These are phyloP conservation scores for Onychostoma macrolepis DNA, from an alignment of 2,113 vertebrate species.

Conservation along the genomic window DNA sequence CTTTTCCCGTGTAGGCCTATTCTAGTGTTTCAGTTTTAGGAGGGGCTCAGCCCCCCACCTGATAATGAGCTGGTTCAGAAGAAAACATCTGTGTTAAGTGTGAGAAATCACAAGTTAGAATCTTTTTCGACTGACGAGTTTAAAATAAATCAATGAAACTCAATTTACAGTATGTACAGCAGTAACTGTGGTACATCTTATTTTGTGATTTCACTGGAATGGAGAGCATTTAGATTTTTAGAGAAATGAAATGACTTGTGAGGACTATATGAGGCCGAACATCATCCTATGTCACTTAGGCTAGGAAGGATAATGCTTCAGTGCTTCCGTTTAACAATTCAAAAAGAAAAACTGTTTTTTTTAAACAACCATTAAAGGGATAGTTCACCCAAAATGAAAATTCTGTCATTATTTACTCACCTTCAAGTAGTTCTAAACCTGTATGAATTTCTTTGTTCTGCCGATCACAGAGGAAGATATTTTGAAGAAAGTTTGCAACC, in stretches of 20 bases:
- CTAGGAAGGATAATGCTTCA: not conserved
- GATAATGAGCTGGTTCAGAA: not conserved
- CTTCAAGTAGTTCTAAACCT: too few relatives aligned
- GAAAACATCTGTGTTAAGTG: not conserved
- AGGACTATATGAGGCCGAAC: not conserved
- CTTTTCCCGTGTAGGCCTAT: not conserved
- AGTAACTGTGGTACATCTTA: not conserved
- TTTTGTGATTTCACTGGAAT: not conserved
- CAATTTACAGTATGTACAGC: not conserved
- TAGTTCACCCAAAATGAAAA: too few relatives aligned
- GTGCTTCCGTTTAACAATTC: not conserved
- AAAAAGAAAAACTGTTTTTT: not conserved
- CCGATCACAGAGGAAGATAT: too few relatives aligned
- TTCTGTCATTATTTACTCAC: too few relatives aligned
- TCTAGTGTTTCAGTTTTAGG: slow-evolving; percentile 20
- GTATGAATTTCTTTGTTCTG: too few relatives aligned
- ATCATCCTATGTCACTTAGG: not conserved
- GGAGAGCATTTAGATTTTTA: not conserved
- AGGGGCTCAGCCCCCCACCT: not conserved
- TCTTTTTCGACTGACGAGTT: not conserved
- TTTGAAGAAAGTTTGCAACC: too few relatives aligned
- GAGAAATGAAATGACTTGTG: not conserved
- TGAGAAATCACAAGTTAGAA: not conserved
- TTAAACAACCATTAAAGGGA: not conserved
- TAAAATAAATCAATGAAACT: not conserved